Conservation (phyloP, 2,797 vertebrate species). For the Gymnodraco acuticeps region DNA sequence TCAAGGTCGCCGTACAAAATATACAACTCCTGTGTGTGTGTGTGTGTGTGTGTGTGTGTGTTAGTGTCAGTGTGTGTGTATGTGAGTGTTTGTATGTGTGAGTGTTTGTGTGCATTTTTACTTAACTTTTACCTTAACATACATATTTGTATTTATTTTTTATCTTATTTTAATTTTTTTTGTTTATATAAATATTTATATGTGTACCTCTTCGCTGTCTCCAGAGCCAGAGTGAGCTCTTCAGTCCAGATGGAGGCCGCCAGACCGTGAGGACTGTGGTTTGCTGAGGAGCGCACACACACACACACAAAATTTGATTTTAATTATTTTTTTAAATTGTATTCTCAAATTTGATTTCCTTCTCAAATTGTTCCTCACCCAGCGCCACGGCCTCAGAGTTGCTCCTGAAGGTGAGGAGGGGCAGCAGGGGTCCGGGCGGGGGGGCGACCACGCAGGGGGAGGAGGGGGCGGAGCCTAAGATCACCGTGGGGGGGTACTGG, state of each 20-base stretch:
- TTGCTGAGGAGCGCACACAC: constrained; percentile 75
- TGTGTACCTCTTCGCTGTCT: constrained; percentile 86
- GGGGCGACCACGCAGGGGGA: constrained; percentile 83
- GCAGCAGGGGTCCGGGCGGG: constrained; percentile 87
- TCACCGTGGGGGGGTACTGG: constrained; percentile 88
- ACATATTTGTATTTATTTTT: too few relatives aligned
- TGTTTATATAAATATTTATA: too few relatives aligned
- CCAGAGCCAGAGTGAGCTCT: constrained; percentile 89
- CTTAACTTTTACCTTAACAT: too few relatives aligned
- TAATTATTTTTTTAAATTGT: too few relatives aligned
- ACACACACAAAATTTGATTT: too few relatives aligned
- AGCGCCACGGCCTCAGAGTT: constrained; percentile 86
- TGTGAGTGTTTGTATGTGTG: too few relatives aligned
- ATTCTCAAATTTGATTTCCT: neutral
- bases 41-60: too few relatives aligned
- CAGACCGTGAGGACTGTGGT: constrained; percentile 85
- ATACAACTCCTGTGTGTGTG: too few relatives aligned
- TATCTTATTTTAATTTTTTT: too few relatives aligned
- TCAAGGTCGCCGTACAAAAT: too few relatives aligned
- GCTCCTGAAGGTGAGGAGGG: constrained; percentile 89
- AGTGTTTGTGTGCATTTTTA: too few relatives aligned
- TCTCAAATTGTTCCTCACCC: constrained; percentile 66
- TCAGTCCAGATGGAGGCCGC: constrained; percentile 93
- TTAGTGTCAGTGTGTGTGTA: too few relatives aligned
- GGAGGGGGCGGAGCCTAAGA: constrained; percentile 86